Conservation (phyloP, 1,140 invertebrate genomes). For the Prorops nasuta region DNA sequence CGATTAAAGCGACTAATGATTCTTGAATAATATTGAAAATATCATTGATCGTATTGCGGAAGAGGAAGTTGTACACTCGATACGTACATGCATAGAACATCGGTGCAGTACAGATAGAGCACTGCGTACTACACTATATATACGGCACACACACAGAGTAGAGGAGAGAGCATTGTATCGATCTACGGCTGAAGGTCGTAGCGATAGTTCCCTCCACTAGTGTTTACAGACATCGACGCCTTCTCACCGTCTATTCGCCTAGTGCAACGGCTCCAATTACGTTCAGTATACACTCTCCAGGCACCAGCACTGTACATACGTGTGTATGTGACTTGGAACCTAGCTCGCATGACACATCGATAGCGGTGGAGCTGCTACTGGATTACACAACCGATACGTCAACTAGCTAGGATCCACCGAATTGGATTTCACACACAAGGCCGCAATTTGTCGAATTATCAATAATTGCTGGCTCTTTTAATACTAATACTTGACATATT, state of each 20-base stretch:
- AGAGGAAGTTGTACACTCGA: no score
- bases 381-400: background rate
- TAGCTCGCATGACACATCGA: conserved; percentile 15
- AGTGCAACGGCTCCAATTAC: conserved; percentile 18
- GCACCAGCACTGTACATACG: conserved; percentile 13
- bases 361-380: conserved; percentile 1
- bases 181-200: conserved; percentile 17
- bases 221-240: conserved; percentile 14
- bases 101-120: no score
- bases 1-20: no score
- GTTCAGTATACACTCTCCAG: conserved; percentile 13
- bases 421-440: conserved; percentile 15
- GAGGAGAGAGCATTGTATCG: conserved; percentile 6
- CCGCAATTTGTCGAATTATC: no score
- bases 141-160: no score
- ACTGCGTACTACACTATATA: no score
- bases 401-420: conserved; percentile 1
- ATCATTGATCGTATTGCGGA: no score
- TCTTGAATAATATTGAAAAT: no score
- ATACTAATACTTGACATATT: no score
- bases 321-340: conserved; percentile 14
- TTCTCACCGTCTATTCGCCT: conserved; percentile 9
- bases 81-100: no score
- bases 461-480: no score
- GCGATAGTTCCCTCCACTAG: conserved; percentile 11